phyloP scores from a whole-genome alignment of 2,888 invertebrate species.

The Temnothorax unifasciatus region DNA sequence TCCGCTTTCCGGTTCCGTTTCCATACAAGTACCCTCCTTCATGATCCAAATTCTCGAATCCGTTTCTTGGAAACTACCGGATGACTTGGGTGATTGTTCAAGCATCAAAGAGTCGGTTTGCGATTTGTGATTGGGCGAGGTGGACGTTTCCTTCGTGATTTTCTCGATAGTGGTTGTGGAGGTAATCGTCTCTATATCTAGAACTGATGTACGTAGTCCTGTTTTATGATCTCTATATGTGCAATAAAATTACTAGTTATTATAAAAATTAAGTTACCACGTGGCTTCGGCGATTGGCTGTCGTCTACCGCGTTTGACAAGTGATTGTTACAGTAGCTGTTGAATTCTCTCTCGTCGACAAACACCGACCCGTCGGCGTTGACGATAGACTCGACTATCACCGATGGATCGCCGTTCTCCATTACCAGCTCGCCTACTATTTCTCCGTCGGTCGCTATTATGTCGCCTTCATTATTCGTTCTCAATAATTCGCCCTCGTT shows the following conservation, averaged over 20 bases:
- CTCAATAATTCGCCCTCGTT: conserved; percentile 79
- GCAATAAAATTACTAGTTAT: neutral
- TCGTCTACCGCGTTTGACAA: conserved; percentile 76
- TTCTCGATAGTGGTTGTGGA: conserved; percentile 74
- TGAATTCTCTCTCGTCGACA: conserved; percentile 83
- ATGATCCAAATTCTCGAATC: conserved; percentile 82
- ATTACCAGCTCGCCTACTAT: conserved; percentile 84
- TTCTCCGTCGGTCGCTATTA: conserved; percentile 81
- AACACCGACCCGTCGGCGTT: conserved; percentile 84
- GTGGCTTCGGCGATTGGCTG: conserved; percentile 75
- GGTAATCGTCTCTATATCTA: conserved; percentile 79
- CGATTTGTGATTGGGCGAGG: conserved; percentile 68
- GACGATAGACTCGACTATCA: conserved; percentile 84
- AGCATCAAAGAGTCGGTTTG: conserved; percentile 68
- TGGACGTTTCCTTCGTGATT: conserved; percentile 65
- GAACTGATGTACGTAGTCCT: conserved; percentile 65
- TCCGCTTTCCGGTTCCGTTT: conserved; percentile 77
- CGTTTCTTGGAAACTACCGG: conserved; percentile 73
- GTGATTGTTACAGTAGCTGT: conserved; percentile 81
- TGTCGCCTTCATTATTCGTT: conserved; percentile 77
- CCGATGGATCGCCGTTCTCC: conserved; percentile 84
- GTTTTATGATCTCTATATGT: neutral
- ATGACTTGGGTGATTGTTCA: conserved; percentile 70
- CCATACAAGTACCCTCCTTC: conserved; percentile 72
- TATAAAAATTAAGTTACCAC: conserved; percentile 72